Base-by-base conservation (phyloP, 2,113 vertebrate species). In the Climacteris rufus region DNA sequence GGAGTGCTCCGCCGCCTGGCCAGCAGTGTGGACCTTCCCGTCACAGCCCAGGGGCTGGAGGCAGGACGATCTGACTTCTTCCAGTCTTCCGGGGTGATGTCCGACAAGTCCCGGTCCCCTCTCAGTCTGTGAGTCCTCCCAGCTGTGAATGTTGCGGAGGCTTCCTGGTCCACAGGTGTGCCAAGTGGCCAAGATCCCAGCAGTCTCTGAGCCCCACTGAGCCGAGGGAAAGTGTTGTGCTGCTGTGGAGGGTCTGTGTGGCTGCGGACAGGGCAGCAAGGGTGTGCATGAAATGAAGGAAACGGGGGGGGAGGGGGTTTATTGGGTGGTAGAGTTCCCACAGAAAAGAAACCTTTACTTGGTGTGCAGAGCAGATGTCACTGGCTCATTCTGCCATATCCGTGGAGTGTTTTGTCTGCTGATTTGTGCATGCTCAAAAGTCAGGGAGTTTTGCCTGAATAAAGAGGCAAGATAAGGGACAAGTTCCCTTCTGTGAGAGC, bases 41-140 rank as follows among this genome's bases (percentile, higher is more conserved):
- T 89, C 66, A 78, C 87, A 96, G 84, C 64, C 50, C 74, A 83
- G 66, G 52, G 72, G 56, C 69, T 94, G 78, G 74, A 95, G 61
- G 42, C 87, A 86, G 89, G 70, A 92, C 33, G 49, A 81, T 92
- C 86, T 89, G 80, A 60, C 74, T 94, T 87, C 49, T 94, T 95
- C 63, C 89, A 93, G 86, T 71, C 77, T 89, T 95, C 78, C 71
- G 52, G 84, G 21, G 71, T 72, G 87, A 84, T 70, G 45, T 94
- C 60, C 2, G 9, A 87, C 31, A 77, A 52, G 56, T 76, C 82
- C 50, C 1, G 0, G 15, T 88, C 52, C 44, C 30, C 9, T 82
- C 39, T 77, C 27, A 3, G 42, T n/a, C 23, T 50, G 68, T 77
- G 85, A 94, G 68, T 60, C 33, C 45, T 64, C 57, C 42, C 87